phyloP scores from a whole-genome alignment of 1,140 invertebrate species.

The Brachionus rotundiformis region DNA sequence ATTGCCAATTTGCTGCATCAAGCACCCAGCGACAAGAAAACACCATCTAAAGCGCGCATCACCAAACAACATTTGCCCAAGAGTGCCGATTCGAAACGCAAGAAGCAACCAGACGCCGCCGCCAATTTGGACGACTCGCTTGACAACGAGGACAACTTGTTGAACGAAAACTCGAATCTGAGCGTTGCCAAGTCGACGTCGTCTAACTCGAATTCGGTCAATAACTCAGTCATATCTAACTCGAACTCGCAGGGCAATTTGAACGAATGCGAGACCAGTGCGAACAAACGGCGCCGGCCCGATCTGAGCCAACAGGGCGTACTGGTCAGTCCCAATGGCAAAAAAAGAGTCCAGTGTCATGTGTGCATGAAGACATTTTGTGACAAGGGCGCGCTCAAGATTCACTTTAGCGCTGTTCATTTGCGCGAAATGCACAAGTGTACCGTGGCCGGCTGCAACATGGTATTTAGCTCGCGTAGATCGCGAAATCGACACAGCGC shows the following conservation, averaged over 20 bases:
- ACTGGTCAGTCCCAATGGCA: slow-evolving; percentile 55
- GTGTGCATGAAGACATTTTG: slow-evolving; percentile 98
- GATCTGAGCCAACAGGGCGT: slow-evolving; percentile 48
- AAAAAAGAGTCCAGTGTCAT: slow-evolving; percentile 93
- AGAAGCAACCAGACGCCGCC: neutral
- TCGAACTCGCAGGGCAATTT: no score
- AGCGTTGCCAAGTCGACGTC: slow-evolving; percentile 7
- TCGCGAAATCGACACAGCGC: slow-evolving; percentile 93
- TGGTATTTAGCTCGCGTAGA: slow-evolving; percentile 96
- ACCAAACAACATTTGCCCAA: no score
- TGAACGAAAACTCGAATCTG: slow-evolving; percentile 16
- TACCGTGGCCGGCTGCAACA: slow-evolving; percentile 95
- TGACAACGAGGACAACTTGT: neutral
- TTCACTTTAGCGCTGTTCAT: slow-evolving; percentile 98
- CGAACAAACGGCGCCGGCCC: neutral
- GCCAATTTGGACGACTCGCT: neutral
- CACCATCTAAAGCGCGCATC: neutral
- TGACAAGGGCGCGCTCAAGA: slow-evolving; percentile 98
- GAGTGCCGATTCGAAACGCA: no score
- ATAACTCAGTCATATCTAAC: neutral
- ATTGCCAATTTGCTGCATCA: neutral
- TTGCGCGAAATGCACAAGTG: slow-evolving; percentile 98
- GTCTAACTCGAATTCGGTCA: no score
- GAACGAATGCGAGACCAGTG: neutral
- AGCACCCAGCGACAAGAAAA: neutral